These are phyloP conservation scores for Himantopus leucocephalus DNA, from an alignment of 2,113 vertebrate genomes.

Conservation along the genomic window DNA sequence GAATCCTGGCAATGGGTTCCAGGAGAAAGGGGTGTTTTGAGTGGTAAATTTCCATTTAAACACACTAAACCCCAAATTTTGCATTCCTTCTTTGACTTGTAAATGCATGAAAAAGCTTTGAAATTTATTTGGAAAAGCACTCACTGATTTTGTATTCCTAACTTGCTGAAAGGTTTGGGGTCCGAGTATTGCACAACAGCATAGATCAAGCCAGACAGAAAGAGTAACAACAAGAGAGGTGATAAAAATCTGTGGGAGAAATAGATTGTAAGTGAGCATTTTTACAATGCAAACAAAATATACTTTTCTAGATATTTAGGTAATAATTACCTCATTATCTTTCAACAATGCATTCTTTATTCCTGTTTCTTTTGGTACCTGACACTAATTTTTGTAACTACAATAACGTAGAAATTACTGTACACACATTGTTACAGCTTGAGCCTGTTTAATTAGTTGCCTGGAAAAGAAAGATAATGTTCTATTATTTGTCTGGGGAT, in stretches of 20 bases:
- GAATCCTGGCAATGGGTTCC: background rate
- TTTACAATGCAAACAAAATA: background rate
- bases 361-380: background rate
- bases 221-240: background rate
- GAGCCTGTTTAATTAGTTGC: conserved; percentile 39
- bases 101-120: background rate
- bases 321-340: conserved; percentile 40
- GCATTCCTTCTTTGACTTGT: background rate
- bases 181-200: background rate
- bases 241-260: background rate
- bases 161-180: background rate
- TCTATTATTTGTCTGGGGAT: conserved; percentile 21
- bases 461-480: conserved; percentile 44
- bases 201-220: background rate
- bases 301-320: conserved; percentile 17
- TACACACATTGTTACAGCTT: background rate
- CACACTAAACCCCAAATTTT: background rate
- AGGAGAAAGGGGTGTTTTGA: background rate
- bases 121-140: background rate
- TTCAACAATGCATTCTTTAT: conserved; percentile 13
- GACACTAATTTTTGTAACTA: conserved; percentile 42
- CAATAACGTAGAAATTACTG: conserved; percentile 13
- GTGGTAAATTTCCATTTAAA: conserved; percentile 24
- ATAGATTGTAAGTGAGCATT: background rate
- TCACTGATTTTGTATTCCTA: background rate